These are phyloP conservation scores for Schizotus pectinicornis DNA, from an alignment of 2,888 invertebrate genomes.

Conservation along the genomic window DNA sequence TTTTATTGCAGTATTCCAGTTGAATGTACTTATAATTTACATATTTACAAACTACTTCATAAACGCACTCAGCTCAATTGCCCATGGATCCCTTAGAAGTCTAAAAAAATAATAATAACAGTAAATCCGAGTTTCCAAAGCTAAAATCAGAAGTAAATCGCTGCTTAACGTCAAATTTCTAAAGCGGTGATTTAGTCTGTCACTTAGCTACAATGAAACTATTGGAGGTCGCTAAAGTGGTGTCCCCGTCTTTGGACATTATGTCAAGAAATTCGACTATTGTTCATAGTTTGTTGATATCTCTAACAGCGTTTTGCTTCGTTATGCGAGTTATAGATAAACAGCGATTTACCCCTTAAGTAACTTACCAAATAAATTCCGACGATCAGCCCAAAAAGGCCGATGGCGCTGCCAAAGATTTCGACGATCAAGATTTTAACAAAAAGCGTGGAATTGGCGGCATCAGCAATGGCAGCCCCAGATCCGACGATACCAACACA, in stretches of 20 bases:
- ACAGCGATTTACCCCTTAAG: neutral
- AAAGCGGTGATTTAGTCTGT: too few relatives aligned
- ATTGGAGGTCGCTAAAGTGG: too few relatives aligned
- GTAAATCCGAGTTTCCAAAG: neutral
- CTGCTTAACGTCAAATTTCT: neutral
- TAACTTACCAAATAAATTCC: conserved; percentile 84
- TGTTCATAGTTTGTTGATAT: too few relatives aligned
- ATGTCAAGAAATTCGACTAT: too few relatives aligned
- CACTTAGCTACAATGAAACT: too few relatives aligned
- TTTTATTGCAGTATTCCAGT: neutral
- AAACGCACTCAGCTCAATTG: neutral
- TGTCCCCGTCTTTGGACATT: too few relatives aligned
- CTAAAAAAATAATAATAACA: conserved; percentile 30
- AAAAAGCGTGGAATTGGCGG: conserved; percentile 95
- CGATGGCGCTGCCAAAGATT: conserved; percentile 99
- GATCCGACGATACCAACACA: conserved; percentile 97
- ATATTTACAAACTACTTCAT: conserved; percentile 2
- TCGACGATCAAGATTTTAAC: conserved; percentile 98
- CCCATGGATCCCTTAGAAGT: conserved; percentile 45
- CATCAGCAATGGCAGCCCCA: conserved; percentile 98
- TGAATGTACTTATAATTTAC: neutral
- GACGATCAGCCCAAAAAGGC: conserved; percentile 97
- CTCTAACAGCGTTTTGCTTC: too few relatives aligned
- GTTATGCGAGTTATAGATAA: too few relatives aligned
- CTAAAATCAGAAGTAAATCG: neutral